phyloP scores from a whole-genome alignment of 2,888 invertebrate species.

The Ptychoptera albimana region DNA sequence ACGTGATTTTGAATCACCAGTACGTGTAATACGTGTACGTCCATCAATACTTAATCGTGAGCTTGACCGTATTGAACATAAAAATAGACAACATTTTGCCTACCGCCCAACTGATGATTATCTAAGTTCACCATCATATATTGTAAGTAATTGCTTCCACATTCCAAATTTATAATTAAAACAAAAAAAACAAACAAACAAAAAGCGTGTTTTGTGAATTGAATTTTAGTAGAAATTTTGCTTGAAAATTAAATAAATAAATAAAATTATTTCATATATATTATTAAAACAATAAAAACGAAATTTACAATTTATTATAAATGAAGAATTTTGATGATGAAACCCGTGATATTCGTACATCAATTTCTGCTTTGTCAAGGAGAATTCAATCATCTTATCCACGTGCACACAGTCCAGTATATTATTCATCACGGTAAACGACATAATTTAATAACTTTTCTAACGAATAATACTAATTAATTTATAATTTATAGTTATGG shows the following conservation, averaged over 20 bases:
- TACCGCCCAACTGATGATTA: constrained; percentile 57
- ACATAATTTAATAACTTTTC: no score
- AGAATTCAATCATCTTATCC: constrained; percentile 62
- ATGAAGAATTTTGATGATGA: constrained; percentile 69
- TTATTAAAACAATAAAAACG: not conserved
- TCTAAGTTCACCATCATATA: constrained; percentile 57
- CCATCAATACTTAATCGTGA: constrained; percentile 51
- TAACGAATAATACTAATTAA: no score
- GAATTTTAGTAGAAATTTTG: not conserved
- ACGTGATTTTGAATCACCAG: constrained; percentile 4
- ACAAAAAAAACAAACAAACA: not conserved
- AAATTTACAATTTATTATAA: constrained; percentile 3
- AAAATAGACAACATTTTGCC: constrained; percentile 41
- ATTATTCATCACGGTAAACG: constrained; percentile 6
- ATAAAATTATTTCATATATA: constrained; percentile 3
- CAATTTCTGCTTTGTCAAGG: constrained; percentile 55
- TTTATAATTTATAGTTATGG: not conserved
- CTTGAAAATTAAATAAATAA: not conserved
- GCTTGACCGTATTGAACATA: constrained; percentile 50
- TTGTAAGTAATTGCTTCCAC: constrained; percentile 36
- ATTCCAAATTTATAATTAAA: not conserved
- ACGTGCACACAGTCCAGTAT: constrained; percentile 41
- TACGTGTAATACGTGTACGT: constrained; percentile 28
- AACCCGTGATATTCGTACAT: constrained; percentile 62
- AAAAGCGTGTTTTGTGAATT: not conserved